Conservation (phyloP, 2,888 invertebrate genomes). For the Pristionchus mayeri region DNA sequence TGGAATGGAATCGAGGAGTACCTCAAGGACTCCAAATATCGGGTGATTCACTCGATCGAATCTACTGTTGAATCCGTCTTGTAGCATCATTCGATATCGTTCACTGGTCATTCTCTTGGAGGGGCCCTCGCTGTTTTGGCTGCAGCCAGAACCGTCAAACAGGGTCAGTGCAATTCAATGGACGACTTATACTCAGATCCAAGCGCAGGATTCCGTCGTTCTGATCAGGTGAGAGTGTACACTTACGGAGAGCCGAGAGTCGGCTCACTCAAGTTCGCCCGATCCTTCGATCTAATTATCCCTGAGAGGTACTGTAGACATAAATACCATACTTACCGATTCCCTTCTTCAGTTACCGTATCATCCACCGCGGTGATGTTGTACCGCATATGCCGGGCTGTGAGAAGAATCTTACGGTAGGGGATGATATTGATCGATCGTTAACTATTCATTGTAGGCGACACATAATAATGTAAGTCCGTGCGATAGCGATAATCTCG, state of each 20-base stretch:
- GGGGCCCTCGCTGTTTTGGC: slow-evolving; percentile 28
- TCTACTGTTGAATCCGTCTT: neutral
- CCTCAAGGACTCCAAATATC: slow-evolving; percentile 30
- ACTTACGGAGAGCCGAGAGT: slow-evolving; percentile 74
- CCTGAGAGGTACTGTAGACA: slow-evolving; percentile 57
- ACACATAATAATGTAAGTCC: slow-evolving; percentile 49
- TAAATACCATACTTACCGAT: neutral
- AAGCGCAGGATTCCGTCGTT: neutral
- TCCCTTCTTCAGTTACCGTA: slow-evolving; percentile 64
- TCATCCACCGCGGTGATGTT: slow-evolving; percentile 72
- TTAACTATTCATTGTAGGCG: neutral
- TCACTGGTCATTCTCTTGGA: slow-evolving; percentile 40
- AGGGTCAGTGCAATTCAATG: neutral
- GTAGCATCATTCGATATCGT: neutral
- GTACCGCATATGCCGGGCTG: slow-evolving; percentile 74
- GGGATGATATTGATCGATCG: neutral
- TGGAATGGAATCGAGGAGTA: slow-evolving; percentile 38
- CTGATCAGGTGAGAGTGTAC: slow-evolving; percentile 53
- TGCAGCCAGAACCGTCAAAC: slow-evolving; percentile 47
- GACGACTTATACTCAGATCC: neutral
- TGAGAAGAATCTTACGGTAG: slow-evolving; percentile 55
- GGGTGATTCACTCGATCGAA: neutral
- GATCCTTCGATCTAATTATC: slow-evolving; percentile 65
- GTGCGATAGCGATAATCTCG: slow-evolving; percentile 52
- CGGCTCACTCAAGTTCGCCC: slow-evolving; percentile 66